phyloP scores from a whole-genome alignment of 2,888 invertebrate species.

The Norana najaformis region DNA sequence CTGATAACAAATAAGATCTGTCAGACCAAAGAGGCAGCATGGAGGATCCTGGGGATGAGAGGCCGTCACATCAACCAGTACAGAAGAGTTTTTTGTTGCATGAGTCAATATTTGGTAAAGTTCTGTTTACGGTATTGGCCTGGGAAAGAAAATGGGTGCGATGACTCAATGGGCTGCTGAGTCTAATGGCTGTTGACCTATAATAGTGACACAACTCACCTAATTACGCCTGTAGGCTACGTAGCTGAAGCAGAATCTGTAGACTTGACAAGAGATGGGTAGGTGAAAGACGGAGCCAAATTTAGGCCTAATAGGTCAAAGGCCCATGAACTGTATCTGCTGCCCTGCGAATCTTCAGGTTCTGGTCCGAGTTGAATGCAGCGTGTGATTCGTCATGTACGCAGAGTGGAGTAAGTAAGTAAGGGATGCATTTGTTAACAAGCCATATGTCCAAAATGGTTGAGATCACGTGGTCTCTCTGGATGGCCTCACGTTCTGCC shows the following conservation, averaged over 20 bases:
- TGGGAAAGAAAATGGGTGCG: background rate
- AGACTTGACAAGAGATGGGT: background rate
- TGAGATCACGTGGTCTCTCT: no score
- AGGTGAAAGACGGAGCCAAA: background rate
- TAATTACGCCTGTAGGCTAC: background rate
- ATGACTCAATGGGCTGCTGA: background rate
- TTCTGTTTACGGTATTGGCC: background rate
- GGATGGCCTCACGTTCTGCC: no score
- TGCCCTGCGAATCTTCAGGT: background rate
- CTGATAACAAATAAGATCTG: background rate
- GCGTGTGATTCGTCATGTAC: background rate
- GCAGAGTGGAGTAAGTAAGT: background rate
- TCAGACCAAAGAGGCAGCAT: background rate
- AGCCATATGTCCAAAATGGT: no score
- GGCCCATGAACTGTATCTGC: background rate
- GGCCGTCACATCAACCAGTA: background rate
- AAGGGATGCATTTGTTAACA: no score
- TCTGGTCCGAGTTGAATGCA: background rate
- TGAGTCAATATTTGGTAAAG: background rate
- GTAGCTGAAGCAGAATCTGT: background rate
- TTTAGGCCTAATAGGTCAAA: no score
- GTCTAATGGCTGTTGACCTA: background rate
- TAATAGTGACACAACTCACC: background rate
- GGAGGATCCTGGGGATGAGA: background rate
- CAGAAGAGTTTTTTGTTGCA: background rate